phyloP scores from a whole-genome alignment of 2,113 vertebrate genomes.

The Nannobrachium achirus region DNA sequence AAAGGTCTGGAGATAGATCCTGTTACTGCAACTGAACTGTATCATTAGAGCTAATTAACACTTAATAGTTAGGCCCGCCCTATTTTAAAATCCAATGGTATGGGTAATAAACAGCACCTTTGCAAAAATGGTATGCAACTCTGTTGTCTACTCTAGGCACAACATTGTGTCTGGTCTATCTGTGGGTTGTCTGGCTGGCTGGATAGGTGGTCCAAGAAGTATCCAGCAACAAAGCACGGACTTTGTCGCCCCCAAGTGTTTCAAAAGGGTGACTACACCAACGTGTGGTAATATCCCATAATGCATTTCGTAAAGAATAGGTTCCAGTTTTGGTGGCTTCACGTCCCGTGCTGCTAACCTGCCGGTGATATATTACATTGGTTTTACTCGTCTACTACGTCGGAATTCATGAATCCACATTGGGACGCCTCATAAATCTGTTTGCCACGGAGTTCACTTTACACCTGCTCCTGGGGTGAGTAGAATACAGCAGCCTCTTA shows the following conservation, averaged over 20 bases:
- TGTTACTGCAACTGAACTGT: too few species aligned
- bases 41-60: too few species aligned
- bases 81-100: too few species aligned
- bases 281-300: conserved; percentile 51
- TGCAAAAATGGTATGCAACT: too few species aligned
- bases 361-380: conserved; percentile 28
- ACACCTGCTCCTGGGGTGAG: conserved; percentile 50
- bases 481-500: conserved; percentile 36
- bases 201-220: too few species aligned
- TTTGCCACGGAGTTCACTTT: conserved; percentile 2
- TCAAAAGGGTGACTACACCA: neutral
- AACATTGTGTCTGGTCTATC: too few species aligned
- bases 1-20: too few species aligned
- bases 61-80: too few species aligned
- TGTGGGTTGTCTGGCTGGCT: too few species aligned
- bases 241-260: conserved; percentile 48
- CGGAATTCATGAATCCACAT: conserved; percentile 40
- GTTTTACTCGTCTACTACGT: neutral
- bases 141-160: too few species aligned
- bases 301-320: conserved; percentile 66
- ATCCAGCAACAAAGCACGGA: neutral
- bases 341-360: neutral
- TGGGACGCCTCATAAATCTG: neutral
- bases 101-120: too few species aligned
- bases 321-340: conserved; percentile 38